Base-by-base conservation (phyloP, 2,797 vertebrate genomes). In the Selene dorsalis region DNA sequence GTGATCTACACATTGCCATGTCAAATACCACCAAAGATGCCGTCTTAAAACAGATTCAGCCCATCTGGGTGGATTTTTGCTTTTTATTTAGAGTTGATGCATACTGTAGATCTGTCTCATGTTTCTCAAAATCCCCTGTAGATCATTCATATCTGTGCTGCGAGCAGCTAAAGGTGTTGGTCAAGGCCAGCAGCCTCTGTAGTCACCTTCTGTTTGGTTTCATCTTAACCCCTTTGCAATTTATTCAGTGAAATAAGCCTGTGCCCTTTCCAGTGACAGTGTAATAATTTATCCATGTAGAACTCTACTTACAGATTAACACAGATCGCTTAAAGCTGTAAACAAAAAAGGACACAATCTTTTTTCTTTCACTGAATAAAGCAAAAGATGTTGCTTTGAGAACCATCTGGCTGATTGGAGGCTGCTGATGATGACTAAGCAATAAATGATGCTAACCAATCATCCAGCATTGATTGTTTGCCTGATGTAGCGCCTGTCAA, bases 171-270 rank as follows among this genome's bases (percentile, higher is more conserved):
- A 83, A 88, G 80, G 87, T 85, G 82, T 4, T 73, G 76, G 76
- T 83, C 59, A 57, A 71, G 85, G 84, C 73, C 77, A 18, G 20
- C 59, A 73, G 76, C 73, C 70, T 68, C 69, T 62, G 70, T 76
- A 39, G 43, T 58, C 52, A 45, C 87, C 85, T 82, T 91, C 87
- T 89, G 87, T 77, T 83, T 84, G 82, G 55, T 83, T 84, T 82
- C 79, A 59, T 79, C 52, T 80, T 84, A 73, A 85, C 85, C 70
- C 71, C 47, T 53, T n/a, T 68, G 20, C 85, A 81, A 84, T 87
- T 75, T 80, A 80, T 86, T 90, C 66, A 56, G 28, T 41, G 43
- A 68, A 84, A 79, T 69, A 72, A 80, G 71, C 78, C 64, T 3
- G 56, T 81, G 84, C 77, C 79, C 83, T 89, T 87, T 84, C 63